These are phyloP conservation scores for Tragelaphus buxtoni DNA, from an alignment of 2,113 vertebrate species.

Conservation along the genomic window DNA sequence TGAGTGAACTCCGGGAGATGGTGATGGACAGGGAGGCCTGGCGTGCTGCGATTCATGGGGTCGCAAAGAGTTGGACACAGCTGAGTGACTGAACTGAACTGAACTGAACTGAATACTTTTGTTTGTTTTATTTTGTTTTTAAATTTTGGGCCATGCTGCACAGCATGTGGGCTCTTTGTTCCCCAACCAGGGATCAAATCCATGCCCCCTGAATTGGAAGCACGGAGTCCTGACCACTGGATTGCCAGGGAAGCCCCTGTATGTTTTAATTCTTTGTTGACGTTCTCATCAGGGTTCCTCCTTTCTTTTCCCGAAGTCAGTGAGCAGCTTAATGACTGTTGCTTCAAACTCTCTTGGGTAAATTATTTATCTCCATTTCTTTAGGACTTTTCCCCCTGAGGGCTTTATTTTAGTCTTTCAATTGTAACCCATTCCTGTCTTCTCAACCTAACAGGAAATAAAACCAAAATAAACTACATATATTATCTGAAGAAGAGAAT, in stretches of 20 bases:
- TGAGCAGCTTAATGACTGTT: neutral
- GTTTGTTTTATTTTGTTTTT: neutral
- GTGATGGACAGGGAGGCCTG: too few species aligned
- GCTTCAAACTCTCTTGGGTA: neutral
- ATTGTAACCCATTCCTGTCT: neutral
- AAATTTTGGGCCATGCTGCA: neutral
- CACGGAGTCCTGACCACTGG: neutral
- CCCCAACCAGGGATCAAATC: neutral
- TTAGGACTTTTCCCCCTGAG: neutral
- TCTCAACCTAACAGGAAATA: neutral
- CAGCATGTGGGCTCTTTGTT: neutral
- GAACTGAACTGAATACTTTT: neutral
- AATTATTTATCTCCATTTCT: neutral
- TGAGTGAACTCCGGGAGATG: too few species aligned
- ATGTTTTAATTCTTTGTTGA: neutral
- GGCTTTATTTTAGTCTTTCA: neutral
- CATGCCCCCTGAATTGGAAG: fast-evolving
- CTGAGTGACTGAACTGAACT: too few species aligned
- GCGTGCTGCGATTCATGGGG: too few species aligned
- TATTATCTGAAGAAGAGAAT: neutral
- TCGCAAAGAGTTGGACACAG: too few species aligned
- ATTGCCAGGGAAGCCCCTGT: neutral
- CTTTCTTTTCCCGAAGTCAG: neutral
- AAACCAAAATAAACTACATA: neutral
- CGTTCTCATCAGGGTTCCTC: neutral